Percentiles rank a stretch among this genome's conserved stretches.
These are phyloP conservation scores for Myotis brandtii DNA, from an alignment of 2,113 vertebrate genomes.

Conservation along the genomic window DNA sequence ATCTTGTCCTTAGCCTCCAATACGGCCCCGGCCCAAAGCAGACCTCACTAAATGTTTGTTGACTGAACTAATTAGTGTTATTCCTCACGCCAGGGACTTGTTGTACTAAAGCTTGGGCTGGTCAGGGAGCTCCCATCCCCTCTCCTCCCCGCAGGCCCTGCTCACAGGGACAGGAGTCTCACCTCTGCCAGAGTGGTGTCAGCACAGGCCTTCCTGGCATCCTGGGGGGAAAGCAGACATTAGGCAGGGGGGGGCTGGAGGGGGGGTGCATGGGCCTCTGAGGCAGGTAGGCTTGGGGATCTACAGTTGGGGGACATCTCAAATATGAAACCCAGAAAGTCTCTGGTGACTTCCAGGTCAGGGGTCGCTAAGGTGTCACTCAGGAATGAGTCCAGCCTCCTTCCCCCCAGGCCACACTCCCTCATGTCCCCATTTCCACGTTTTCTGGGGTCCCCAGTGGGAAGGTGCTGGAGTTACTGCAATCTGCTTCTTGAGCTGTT, in stretches of 20 bases:
- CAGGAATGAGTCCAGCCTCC: background rate
- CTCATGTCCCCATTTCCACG: background rate
- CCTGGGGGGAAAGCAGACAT: conserved; percentile 85
- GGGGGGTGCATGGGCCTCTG: background rate
- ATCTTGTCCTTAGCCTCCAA: background rate
- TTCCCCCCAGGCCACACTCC: background rate
- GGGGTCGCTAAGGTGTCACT: background rate
- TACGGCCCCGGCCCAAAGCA: background rate
- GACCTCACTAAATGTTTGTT: background rate
- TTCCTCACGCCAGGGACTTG: conserved; percentile 2
- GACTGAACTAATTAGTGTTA: background rate
- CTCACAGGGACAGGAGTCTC: conserved; percentile 40
- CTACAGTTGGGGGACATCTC: background rate
- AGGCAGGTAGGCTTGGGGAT: background rate
- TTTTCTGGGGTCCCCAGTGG: background rate
- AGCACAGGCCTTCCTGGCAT: conserved; percentile 93
- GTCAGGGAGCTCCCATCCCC: background rate
- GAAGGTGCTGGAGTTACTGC: conserved; percentile 87
- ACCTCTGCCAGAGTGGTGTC: conserved; percentile 94
- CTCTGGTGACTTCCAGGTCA: background rate
- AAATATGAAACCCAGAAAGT: background rate
- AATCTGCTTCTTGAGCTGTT: conserved; percentile 97
- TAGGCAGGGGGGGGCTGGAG: background rate
- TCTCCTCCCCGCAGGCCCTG: background rate
- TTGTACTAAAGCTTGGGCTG: background rate